Base-by-base conservation (phyloP, 2,797 vertebrate genomes). In the Geotrypetes seraphini region DNA sequence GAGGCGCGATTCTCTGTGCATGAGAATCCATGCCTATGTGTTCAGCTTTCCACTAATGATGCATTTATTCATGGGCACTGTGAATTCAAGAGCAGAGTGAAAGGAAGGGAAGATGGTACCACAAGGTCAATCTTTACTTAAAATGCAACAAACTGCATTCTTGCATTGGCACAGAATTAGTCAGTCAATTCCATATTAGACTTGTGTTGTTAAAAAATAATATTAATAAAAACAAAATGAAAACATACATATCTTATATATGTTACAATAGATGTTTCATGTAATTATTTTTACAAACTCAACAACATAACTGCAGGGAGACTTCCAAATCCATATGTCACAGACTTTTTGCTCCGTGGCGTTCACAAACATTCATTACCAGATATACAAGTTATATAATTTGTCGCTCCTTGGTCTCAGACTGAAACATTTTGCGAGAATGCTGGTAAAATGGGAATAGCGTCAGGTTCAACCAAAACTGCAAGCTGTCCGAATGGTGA, bases 121-220 rank as follows among this genome's bases (percentile, higher is more conserved):
- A 15, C 15, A 6, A 10, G 3, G n/a, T n/a, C 13, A 25, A n/a
- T 9, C 4, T 2, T 1, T 0, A n/a, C 14, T 30, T 24, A 33
- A 3, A 22, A 26, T 15, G 7, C 22, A 12, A 7, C 6, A 3
- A 0, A 14, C 16, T 22, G 10, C 1, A 0, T n/a, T 12, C 2
- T 5, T 25, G 13, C 0, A 0, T 12, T 25, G 16, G 20, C 1
- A 2, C 18, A 17, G 13, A 20, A 13, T 28, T 4, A 20, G 32
- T 19, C 2, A 0, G 5, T 1, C 0, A 0, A 24, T 15, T 36
- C n/a, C 32, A 46, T 27, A 25, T 11, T 20, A 47, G 43, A 47
- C n/a, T 31, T 1, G 0, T 43, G 35, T 50, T 47, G 36, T 47
- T 47, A 39, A 42, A 38, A 49, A n/a, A 37, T 7, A 23, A 5